These are phyloP conservation scores for Bubo blakistoni DNA, from an alignment of 2,113 vertebrate genomes.

Conservation along the genomic window DNA sequence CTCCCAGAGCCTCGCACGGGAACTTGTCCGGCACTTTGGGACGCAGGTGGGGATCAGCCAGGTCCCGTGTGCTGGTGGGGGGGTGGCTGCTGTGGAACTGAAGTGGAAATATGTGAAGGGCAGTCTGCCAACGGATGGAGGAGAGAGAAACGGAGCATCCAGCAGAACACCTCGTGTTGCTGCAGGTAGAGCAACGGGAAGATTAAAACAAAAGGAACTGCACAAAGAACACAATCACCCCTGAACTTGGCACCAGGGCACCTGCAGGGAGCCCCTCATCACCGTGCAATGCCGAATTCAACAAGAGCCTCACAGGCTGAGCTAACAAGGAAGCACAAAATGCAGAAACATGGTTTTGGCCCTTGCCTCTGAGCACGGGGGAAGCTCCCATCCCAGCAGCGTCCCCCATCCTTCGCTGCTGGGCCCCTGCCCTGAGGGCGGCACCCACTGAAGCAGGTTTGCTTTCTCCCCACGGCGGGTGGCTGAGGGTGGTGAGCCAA, in stretches of 20 bases:
- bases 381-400: not conserved
- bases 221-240: not conserved
- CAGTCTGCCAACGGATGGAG: not conserved
- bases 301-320: not conserved
- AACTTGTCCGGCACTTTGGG: not conserved
- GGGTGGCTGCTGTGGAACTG: not conserved
- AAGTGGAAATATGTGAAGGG: not conserved
- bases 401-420: not conserved
- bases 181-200: not conserved
- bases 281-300: not conserved
- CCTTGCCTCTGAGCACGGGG: not conserved
- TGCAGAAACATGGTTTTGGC: not conserved
- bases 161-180: too few relatives aligned
- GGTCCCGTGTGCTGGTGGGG: not conserved
- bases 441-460: not conserved
- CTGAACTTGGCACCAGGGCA: not conserved
- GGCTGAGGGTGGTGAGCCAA: not conserved
- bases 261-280: not conserved
- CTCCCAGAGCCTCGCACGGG: fast-evolving
- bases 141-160: not conserved
- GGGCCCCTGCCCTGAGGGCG: not conserved
- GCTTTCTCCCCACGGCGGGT: not conserved
- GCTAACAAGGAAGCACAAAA: not conserved
- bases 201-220: not conserved
- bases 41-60: not conserved